phyloP scores from a whole-genome alignment of 2,113 vertebrate genomes.

The Menidia beryllina region DNA sequence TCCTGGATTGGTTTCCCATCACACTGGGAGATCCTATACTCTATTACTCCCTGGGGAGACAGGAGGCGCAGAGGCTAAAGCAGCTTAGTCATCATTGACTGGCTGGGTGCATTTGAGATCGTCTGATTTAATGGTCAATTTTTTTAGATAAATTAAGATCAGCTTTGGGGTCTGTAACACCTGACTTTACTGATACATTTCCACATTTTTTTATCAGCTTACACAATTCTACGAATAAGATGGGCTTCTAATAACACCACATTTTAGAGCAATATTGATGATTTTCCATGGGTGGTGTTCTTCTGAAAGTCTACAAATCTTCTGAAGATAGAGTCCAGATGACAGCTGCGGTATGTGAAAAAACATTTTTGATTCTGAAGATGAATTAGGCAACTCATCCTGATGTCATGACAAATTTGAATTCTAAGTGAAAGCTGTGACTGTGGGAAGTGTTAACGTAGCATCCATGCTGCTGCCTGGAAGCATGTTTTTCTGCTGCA shows the following conservation, averaged over 20 bases:
- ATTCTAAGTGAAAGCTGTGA: no score
- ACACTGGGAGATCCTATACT: conserved; percentile 21
- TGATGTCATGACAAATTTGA: no score
- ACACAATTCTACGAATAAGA: not conserved
- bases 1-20: conserved; percentile 47
- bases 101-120: conserved; percentile 23
- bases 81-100: conserved; percentile 14
- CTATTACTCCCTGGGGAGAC: conserved; percentile 23
- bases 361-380: no score
- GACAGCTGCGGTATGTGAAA: no score
- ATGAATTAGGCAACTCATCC: no score
- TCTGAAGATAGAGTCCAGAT: no score
- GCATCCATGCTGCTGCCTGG: no score
- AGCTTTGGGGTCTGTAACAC: not conserved
- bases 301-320: no score
- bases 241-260: no score
- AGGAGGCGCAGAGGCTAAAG: conserved; percentile 25
- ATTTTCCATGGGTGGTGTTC: no score
- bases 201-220: not conserved
- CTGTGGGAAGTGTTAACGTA: no score
- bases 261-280: not conserved
- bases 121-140: conserved; percentile 40
- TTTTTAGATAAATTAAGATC: conserved; percentile 19
- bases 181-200: not conserved
- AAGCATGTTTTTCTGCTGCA: no score